These are phyloP conservation scores for Hyposoter didymator DNA, from an alignment of 2,888 invertebrate species.

Conservation along the genomic window DNA sequence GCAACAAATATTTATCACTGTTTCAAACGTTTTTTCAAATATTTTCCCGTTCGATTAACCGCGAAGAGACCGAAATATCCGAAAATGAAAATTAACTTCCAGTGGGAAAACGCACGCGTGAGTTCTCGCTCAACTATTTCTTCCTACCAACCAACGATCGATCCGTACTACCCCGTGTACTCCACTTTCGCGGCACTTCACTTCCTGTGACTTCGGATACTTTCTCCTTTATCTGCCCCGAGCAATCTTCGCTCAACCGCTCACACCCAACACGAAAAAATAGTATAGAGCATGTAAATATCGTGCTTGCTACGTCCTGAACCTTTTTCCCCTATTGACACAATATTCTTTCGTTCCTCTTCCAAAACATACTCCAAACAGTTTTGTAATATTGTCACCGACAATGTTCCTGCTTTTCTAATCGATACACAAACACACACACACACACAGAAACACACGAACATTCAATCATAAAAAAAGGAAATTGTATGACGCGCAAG, in stretches of 20 bases:
- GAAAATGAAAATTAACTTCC: conserved; percentile 1
- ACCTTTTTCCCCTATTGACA: background rate
- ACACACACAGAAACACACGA: background rate
- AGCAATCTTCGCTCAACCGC: conserved; percentile 7
- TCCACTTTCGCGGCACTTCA: conserved; percentile 33
- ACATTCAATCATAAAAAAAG: too few relatives aligned
- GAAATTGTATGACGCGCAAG: too few relatives aligned
- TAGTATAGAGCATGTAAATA: conserved; percentile 14
- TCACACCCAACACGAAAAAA: conserved; percentile 23
- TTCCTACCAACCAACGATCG: conserved; percentile 33
- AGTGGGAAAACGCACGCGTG: background rate
- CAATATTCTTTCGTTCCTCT: background rate
- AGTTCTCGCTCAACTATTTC: conserved; percentile 11
- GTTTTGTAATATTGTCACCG: conserved; percentile 1
- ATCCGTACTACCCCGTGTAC: conserved; percentile 33
- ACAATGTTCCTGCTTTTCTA: background rate
- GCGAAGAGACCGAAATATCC: background rate
- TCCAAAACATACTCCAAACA: background rate
- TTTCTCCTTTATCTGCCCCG: conserved; percentile 31
- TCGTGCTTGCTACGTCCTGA: conserved; percentile 19
- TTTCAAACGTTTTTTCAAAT: background rate
- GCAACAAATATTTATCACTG: background rate
- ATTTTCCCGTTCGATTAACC: background rate
- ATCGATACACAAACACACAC: background rate
- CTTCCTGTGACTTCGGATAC: conserved; percentile 27